Conservation (phyloP, 2,797 vertebrate genomes). For the Spinus pinus region DNA sequence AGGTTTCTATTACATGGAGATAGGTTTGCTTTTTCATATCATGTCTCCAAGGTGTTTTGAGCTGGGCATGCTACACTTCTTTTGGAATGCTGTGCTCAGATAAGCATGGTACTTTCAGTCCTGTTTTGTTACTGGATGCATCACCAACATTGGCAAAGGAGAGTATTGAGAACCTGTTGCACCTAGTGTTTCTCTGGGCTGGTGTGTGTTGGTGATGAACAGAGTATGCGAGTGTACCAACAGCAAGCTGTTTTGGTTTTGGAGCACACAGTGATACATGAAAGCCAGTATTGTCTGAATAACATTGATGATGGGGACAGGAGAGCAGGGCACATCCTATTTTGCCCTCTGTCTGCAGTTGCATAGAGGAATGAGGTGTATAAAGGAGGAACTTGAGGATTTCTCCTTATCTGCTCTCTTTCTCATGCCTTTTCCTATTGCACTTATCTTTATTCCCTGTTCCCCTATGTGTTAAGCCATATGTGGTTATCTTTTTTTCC, state of each 20-base stretch:
- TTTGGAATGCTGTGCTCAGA: neutral
- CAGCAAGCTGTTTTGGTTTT: neutral
- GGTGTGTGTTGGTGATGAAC: neutral
- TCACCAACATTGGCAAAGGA: neutral
- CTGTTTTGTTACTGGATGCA: neutral
- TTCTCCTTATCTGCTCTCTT: neutral
- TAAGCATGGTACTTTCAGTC: neutral
- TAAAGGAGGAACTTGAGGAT: neutral
- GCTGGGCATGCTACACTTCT: neutral
- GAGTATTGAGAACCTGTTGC: neutral
- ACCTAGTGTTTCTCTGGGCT: neutral
- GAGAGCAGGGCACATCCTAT: neutral
- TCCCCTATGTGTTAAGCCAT: neutral
- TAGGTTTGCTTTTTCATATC: neutral
- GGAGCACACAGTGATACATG: fast-evolving
- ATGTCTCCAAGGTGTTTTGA: neutral
- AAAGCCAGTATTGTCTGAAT: neutral
- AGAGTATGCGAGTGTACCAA: neutral
- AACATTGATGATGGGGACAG: neutral
- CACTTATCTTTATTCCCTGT: neutral
- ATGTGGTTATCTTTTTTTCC: neutral
- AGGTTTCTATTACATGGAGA: neutral
- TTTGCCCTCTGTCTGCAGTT: neutral
- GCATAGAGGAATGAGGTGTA: neutral
- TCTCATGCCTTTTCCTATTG: neutral